phyloP scores from a whole-genome alignment of 1,140 invertebrate genomes.

The Hirudo medicinalis region DNA sequence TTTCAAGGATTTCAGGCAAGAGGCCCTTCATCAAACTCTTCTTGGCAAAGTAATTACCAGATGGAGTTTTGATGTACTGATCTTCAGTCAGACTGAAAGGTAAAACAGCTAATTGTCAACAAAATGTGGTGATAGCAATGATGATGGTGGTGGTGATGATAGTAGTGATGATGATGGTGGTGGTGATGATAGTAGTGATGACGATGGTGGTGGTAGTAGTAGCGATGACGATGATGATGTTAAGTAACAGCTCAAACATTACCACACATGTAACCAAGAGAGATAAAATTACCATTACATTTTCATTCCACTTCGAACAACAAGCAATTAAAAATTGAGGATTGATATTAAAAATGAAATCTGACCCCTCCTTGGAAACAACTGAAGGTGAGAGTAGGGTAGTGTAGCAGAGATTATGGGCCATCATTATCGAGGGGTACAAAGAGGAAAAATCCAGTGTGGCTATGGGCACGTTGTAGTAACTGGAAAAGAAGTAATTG shows the following conservation, averaged over 20 bases:
- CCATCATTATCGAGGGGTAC: conserved; percentile 99
- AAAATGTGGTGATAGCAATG: no score
- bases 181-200: no score
- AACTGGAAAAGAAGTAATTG: conserved; percentile 43
- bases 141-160: no score
- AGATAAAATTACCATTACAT: no score
- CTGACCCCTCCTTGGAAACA: conserved; percentile 34
- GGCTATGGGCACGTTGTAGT: conserved; percentile 90
- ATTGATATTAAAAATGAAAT: background rate
- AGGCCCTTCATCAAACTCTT: conserved; percentile 65
- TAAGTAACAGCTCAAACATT: no score
- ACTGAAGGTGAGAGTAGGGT: conserved; percentile 54
- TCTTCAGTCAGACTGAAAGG: conserved; percentile 47
- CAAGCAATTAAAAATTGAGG: no score
- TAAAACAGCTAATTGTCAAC: no score
- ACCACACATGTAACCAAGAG: no score
- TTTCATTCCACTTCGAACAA: no score
- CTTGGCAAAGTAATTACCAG: conserved; percentile 84
- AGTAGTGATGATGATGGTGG: no score
- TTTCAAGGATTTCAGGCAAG: conserved; percentile 89
- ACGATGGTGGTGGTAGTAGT: no score
- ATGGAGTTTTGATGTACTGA: conserved; percentile 76
- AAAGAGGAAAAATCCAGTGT: conserved; percentile 99
- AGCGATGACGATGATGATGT: no score
- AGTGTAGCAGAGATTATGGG: conserved; percentile 97